Conservation (phyloP, 2,797 vertebrate species). For the Acanthopagrus latus region DNA sequence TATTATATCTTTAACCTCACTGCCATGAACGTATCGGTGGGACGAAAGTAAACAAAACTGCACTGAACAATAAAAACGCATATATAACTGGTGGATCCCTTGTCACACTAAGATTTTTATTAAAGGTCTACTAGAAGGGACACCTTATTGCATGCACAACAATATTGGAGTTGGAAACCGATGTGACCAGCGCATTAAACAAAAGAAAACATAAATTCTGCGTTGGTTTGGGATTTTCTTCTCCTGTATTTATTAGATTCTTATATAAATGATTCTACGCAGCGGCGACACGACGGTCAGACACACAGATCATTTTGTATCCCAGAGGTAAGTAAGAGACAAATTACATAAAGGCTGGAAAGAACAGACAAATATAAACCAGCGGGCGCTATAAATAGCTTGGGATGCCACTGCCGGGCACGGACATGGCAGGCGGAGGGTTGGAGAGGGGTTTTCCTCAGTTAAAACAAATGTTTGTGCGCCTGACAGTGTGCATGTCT, state of each 20-base stretch:
- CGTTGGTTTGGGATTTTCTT: not conserved
- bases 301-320: slow-evolving; percentile 42
- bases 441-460: not conserved
- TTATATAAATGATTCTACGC: not conserved
- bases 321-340: slow-evolving; percentile 35
- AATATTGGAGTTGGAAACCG: not conserved
- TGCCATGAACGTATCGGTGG: not conserved
- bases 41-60: not conserved
- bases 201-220: not conserved
- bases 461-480: slow-evolving; percentile 8
- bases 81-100: not conserved
- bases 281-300: slow-evolving; percentile 37
- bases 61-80: not conserved
- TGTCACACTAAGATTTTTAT: not conserved
- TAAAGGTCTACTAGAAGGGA: not conserved
- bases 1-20: not conserved
- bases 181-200: not conserved
- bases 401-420: slow-evolving; percentile 33
- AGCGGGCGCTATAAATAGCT: slow-evolving; percentile 41
- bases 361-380: slow-evolving; percentile 43
- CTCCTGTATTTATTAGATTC: slow-evolving; percentile 4
- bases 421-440: not conserved
- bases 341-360: slow-evolving; percentile 57
- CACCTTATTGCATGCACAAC: not conserved
- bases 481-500: not conserved